Percentiles rank a stretch among this genome's conserved stretches.
Conservation (phyloP, 2,888 invertebrate species). For the Melieria crassipennis region DNA sequence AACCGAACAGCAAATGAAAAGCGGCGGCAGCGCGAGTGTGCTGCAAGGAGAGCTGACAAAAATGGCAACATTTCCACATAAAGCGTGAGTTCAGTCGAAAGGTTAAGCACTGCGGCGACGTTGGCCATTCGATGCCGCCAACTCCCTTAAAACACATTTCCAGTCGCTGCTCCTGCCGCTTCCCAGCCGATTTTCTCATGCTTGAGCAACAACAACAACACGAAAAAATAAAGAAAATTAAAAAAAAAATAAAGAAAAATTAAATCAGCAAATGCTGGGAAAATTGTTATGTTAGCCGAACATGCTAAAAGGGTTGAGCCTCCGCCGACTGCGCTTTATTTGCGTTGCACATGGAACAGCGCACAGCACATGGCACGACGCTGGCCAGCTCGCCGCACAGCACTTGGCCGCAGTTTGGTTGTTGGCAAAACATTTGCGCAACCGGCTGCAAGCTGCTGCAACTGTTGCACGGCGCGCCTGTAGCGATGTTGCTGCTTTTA, state of each 20-base stretch:
- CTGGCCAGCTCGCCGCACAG: not conserved
- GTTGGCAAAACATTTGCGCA: not conserved
- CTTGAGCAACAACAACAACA: no score
- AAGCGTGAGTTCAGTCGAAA: slow-evolving; percentile 37
- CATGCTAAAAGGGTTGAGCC: not conserved
- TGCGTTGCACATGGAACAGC: slow-evolving; percentile 8
- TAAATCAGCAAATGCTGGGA: slow-evolving; percentile 21
- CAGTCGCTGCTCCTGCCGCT: not conserved
- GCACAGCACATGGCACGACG: not conserved
- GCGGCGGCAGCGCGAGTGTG: no score
- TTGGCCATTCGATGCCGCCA: not conserved
- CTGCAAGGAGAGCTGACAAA: not conserved
- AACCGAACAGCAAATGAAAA: no score
- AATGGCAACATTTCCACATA: slow-evolving; percentile 30
- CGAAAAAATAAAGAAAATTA: no score
- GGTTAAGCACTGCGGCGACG: slow-evolving; percentile 26
- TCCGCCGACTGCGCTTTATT: slow-evolving; percentile 11
- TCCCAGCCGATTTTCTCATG: not conserved
- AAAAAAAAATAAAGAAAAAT: no score
- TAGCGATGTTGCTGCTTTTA: not conserved
- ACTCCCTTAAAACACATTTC: no score
- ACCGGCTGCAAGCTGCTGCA: no score
- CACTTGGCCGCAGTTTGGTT: slow-evolving; percentile 8
- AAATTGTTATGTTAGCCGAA: slow-evolving; percentile 21
- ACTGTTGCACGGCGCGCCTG: not conserved